Conservation (phyloP, 2,113 vertebrate species). For the Pseudolaguvia tuberculata region DNA sequence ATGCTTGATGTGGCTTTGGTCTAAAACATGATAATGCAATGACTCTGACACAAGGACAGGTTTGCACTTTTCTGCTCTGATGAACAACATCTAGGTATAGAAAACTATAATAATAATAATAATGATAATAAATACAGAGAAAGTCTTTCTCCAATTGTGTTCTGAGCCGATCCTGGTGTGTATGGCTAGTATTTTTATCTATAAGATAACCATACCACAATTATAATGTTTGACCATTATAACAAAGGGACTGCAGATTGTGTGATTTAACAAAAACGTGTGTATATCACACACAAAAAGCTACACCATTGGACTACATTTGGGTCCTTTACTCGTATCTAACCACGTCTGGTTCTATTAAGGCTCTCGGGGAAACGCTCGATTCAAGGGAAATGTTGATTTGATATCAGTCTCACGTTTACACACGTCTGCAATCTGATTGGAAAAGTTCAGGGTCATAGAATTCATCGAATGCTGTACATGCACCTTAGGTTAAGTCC, state of each 20-base stretch:
- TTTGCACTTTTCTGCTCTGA: slow-evolving; percentile 23
- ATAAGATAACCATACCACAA: background rate
- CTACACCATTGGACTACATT: background rate
- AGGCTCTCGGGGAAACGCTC: background rate
- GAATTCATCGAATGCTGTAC: background rate
- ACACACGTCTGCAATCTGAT: background rate
- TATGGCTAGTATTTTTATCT: background rate
- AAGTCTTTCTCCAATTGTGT: background rate
- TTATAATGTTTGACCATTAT: slow-evolving; percentile 4
- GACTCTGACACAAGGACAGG: background rate
- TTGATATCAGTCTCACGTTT: background rate
- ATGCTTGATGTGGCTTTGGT: slow-evolving; percentile 32
- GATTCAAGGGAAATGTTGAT: slow-evolving; percentile 13
- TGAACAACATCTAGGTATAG: background rate
- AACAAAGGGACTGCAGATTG: slow-evolving; percentile 18
- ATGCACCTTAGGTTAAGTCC: background rate
- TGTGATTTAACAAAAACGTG: background rate
- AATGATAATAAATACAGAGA: background rate
- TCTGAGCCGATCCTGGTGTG: slow-evolving; percentile 11
- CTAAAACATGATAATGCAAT: background rate
- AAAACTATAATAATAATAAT: background rate
- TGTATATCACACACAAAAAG: background rate
- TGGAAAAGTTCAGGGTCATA: background rate
- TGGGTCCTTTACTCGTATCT: slow-evolving; percentile 8
- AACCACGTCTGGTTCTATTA: too few relatives aligned